Evolutionary conservation across 53 echinoderm and acorn worm genomes (phyloP), one percentile per base, ranked within the genome.

Genomic region (Actinopyga echinites): DNA sequence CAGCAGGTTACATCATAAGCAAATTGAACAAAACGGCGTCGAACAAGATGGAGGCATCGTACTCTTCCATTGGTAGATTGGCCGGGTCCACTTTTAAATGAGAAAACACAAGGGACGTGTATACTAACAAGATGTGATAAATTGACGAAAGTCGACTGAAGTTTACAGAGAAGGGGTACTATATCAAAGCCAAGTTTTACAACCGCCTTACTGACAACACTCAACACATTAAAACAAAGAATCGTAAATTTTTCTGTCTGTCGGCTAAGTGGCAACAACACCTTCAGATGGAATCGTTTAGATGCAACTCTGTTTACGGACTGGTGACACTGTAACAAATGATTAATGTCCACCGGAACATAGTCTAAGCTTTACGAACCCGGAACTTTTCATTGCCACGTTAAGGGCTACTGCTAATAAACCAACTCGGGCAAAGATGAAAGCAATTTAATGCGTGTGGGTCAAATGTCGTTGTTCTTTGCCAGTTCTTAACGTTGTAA

Each of bases 171-270:
- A 35, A 37, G 71, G n/a, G n/a, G 34, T 28, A 71, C 40, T 71
- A 71, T 71, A 71, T 71, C 71, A 71, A 43, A 71, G 40, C 40
- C 8, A 71, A 71, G 71, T 34, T 71, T 71, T 71, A 71, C 71
- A 71, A 15, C 71, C 43, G 42, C 25, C 71, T 71, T 71, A 20
- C 71, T 71, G 71, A 71, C 71, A 71, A 71, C 71, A 71, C 71
- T 71, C 71, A 43, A 71, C 71, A 71, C 71, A 71, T 71, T 71
- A 71, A 71, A 71, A 71, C 71, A 71, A 71, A 71, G 71, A 71
- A 40, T 71, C 71, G 71, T 71, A 71, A 71, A 71, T 71, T 71
- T 37, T 71, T 43, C 71, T 71, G 71, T 71, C 71, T 44, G 71
- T 43, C 71, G 71, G 24, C 71, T 71, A 40, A 71, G 71, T 71